Base-by-base conservation (phyloP, 2,797 vertebrate genomes). In the Myotis myotis region DNA sequence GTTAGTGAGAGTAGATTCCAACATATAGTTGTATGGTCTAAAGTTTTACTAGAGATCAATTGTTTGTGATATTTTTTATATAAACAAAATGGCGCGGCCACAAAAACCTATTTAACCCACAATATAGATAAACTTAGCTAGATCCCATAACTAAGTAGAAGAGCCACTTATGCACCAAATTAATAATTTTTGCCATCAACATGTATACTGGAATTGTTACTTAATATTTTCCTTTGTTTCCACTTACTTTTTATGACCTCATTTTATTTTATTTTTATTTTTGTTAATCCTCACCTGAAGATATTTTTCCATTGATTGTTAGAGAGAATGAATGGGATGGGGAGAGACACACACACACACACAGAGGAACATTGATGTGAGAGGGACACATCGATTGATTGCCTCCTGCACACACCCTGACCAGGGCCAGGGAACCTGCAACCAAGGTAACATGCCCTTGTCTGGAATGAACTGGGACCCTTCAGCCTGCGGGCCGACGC, bases 191-290 rank as follows among this genome's bases (percentile, higher is more conserved):
- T 83, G 30, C 57, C 23, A 41, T 88, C 53, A 47, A 55, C 8
- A 36, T 15, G 15, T 78, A n/a, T 15, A 8, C 22, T 91, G 22
- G 4, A 38, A 86, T 25, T 49, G 28, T 72, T 71, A 74, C 33
- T 91, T 91, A 70, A 91, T 60, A 93, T 25, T 87, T 75, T 83
- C 38, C 28, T 89, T 84, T 90, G 44, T 91, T 79, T 57, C 68
- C 44, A 57, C 51, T 89, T 91, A 83, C 66, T 83, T 94, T 94
- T 94, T 91, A 88, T 85, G 11, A 68, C 64, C 84, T 72, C 82
- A 62, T 88, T 93, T 89, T 81, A 62, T 88, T 93, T 89, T 81
- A 66, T 64, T 68, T 64, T 66, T 66, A n/a, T 66, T 66, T 66
- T 33, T 66, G 60, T 66, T 66, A 33, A 33, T 66, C n/a, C n/a